Percentiles rank a stretch among this genome's conserved stretches.
These are phyloP conservation scores for Poecile atricapillus DNA, from an alignment of 2,113 vertebrate species.

Conservation along the genomic window DNA sequence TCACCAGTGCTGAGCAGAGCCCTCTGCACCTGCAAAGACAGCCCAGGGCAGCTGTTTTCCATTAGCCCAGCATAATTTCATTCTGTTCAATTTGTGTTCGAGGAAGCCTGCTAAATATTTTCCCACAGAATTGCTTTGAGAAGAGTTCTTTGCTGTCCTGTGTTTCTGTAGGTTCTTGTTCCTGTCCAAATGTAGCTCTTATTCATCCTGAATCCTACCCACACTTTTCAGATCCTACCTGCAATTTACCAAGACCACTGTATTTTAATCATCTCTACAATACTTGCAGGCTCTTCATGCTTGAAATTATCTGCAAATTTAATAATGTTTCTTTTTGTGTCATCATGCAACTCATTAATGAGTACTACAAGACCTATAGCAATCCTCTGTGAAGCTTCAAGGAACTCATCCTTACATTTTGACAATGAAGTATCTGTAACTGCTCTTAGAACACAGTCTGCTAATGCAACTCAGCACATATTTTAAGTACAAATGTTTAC, in stretches of 20 bases:
- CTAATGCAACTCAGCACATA: not conserved
- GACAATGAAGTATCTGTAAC: not conserved
- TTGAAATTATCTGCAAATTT: constrained; percentile 21
- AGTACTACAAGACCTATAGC: not conserved
- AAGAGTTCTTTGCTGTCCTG: not conserved
- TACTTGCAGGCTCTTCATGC: not conserved
- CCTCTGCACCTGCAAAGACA: not conserved
- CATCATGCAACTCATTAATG: not conserved
- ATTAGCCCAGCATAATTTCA: not conserved
- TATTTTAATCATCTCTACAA: not conserved
- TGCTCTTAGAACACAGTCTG: not conserved
- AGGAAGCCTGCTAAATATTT: not conserved
- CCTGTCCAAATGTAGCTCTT: not conserved
- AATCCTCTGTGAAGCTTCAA: not conserved
- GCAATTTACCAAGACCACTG: not conserved
- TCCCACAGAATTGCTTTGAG: not conserved
- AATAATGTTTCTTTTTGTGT: constrained; percentile 1
- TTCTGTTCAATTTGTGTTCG: not conserved
- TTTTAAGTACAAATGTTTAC: not conserved
- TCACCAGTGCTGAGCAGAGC: not conserved
- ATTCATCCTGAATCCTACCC: not conserved
- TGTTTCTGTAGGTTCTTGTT: not conserved
- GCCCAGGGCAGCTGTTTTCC: not conserved
- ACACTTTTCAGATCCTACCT: not conserved
- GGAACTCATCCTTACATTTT: not conserved